Conservation (phyloP, 2,113 vertebrate genomes). For the Lepisosteus oculatus region DNA sequence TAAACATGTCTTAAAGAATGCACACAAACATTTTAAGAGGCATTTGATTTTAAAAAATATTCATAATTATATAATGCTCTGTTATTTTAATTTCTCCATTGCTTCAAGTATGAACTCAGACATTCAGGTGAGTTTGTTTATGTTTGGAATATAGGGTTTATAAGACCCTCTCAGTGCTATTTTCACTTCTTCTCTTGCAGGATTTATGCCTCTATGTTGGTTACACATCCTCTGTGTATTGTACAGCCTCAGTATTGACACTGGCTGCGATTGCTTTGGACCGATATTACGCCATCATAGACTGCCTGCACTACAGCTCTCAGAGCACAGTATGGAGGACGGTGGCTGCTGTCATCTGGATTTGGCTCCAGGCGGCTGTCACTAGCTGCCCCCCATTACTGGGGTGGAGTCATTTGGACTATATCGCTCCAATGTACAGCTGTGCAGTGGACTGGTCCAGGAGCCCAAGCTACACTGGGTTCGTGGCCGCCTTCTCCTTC, state of each 20-base stretch:
- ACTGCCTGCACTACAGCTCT: constrained; percentile 69
- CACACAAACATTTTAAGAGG: too few relatives aligned
- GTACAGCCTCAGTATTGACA: constrained; percentile 71
- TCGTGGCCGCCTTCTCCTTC: constrained; percentile 59
- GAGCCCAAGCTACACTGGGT: constrained; percentile 64
- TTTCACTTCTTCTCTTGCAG: constrained; percentile 33
- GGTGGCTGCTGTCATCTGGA: constrained; percentile 64
- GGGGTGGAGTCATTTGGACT: constrained; percentile 67
- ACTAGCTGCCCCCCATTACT: constrained; percentile 69
- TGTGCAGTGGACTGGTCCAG: constrained; percentile 64
- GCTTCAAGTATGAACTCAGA: too few relatives aligned
- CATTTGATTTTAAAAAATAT: too few relatives aligned
- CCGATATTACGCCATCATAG: constrained; percentile 71
- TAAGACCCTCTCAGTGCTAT: too few relatives aligned
- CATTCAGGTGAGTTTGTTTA: too few relatives aligned
- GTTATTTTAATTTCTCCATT: too few relatives aligned
- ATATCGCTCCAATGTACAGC: constrained; percentile 62
- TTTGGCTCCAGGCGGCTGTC: constrained; percentile 71
- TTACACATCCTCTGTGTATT: constrained; percentile 76
- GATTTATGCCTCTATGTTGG: constrained; percentile 69
- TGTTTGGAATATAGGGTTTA: too few relatives aligned
- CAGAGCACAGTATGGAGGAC: constrained; percentile 65
- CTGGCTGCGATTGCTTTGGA: constrained; percentile 73
- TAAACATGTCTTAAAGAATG: too few relatives aligned
- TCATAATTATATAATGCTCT: too few relatives aligned